These are phyloP conservation scores for Microctonus brassicae DNA, from an alignment of 2,888 invertebrate species.

Conservation along the genomic window DNA sequence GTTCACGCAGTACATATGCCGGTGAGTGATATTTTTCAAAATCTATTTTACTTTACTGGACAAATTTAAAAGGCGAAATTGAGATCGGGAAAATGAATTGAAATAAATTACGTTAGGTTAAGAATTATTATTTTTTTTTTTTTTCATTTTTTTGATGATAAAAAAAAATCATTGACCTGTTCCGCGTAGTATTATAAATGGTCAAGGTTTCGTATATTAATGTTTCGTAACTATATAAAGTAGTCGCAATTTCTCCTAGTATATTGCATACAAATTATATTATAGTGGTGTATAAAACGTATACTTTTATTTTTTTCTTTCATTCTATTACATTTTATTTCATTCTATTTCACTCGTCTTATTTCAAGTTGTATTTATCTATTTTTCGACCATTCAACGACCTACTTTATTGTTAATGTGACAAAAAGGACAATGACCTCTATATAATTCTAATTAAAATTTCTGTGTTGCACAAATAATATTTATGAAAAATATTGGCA, in stretches of 20 bases:
- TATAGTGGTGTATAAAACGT: too few species aligned
- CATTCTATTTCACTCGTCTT: neutral
- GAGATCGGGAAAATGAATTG: too few species aligned
- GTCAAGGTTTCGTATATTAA: slow-evolving; percentile 60
- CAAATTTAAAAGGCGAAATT: too few species aligned
- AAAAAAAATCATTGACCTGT: slow-evolving; percentile 52
- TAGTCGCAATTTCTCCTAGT: slow-evolving; percentile 42
- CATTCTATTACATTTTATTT: neutral
- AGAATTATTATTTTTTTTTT: too few species aligned
- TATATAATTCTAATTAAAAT: too few species aligned
- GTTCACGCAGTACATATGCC: slow-evolving; percentile 78
- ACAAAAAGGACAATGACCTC: too few species aligned
- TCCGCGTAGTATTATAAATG: slow-evolving; percentile 49
- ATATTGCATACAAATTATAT: slow-evolving; percentile 59
- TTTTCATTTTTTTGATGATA: neutral
- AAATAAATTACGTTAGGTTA: too few species aligned
- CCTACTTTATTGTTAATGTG: too few species aligned
- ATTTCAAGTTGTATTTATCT: neutral
- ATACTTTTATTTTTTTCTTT: slow-evolving; percentile 10
- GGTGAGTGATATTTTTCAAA: slow-evolving; percentile 71
- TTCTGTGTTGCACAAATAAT: too few species aligned
- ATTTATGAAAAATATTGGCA: too few species aligned
- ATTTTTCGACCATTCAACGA: neutral
- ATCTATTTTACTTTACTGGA: too few species aligned
- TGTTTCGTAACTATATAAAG: slow-evolving; percentile 58